Conservation (phyloP, 2,888 invertebrate genomes). For the Leucoptera coffeella region DNA sequence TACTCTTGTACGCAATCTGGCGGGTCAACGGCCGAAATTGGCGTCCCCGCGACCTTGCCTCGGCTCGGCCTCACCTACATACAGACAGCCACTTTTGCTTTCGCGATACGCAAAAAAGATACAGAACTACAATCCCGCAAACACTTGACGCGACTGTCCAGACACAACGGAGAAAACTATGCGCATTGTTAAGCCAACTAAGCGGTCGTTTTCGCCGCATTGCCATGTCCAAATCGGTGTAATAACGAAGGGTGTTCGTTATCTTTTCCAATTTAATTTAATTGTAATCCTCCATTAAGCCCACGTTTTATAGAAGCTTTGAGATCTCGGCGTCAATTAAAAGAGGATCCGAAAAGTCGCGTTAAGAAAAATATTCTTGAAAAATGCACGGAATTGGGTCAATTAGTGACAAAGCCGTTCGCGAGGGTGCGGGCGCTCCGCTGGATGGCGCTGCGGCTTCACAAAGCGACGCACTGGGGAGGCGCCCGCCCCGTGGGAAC, state of each 20-base stretch:
- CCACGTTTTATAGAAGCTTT: slow-evolving; percentile 4
- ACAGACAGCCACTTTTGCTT: slow-evolving; percentile 45
- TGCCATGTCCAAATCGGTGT: too few species aligned
- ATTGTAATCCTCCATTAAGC: too few species aligned
- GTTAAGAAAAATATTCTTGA: slow-evolving; percentile 7
- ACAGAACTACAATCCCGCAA: too few species aligned
- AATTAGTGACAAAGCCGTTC: slow-evolving; percentile 27
- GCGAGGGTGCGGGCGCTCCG: background rate
- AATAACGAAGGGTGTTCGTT: too few species aligned
- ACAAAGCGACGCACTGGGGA: slow-evolving; percentile 14
- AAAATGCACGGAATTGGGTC: slow-evolving; percentile 31
- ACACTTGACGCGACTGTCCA: too few species aligned
- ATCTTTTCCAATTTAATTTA: too few species aligned
- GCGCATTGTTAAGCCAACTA: too few species aligned
- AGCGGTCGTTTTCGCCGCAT: too few species aligned
- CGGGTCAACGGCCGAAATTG: slow-evolving; percentile 47
- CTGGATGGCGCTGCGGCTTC: slow-evolving; percentile 14
- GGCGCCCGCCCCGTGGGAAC: slow-evolving; percentile 11
- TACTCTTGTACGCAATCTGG: too few species aligned
- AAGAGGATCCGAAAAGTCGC: too few species aligned
- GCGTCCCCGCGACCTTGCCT: slow-evolving; percentile 48
- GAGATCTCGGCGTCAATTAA: slow-evolving; percentile 15
- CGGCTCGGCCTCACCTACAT: slow-evolving; percentile 43
- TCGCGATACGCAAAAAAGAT: slow-evolving; percentile 43
- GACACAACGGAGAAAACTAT: too few species aligned